phyloP scores from a whole-genome alignment of 2,888 invertebrate genomes.

The Dinocampus coccinellae region DNA sequence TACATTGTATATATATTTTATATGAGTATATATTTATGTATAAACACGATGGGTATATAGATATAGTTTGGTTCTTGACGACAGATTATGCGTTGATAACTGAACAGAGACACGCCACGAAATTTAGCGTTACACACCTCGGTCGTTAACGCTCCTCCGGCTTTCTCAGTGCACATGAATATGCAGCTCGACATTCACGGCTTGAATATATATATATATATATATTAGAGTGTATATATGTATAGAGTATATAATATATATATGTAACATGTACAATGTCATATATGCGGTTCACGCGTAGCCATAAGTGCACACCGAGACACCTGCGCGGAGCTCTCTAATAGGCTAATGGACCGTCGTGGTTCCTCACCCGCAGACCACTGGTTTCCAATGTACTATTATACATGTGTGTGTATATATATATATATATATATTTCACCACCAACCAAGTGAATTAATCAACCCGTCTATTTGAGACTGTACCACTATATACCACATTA shows the following conservation, averaged over 20 bases:
- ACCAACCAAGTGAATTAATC: conserved; percentile 33
- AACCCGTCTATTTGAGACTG: conserved; percentile 24
- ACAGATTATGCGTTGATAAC: conserved; percentile 48
- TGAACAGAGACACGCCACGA: conserved; percentile 49
- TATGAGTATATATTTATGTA: conserved; percentile 2
- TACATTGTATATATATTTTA: neutral
- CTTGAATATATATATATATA: conserved; percentile 12
- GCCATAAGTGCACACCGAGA: conserved; percentile 35
- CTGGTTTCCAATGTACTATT: conserved; percentile 5
- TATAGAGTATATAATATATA: conserved; percentile 15
- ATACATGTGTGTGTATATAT: neutral
- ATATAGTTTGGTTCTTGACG: conserved; percentile 38
- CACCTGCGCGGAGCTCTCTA: conserved; percentile 45
- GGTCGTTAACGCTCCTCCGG: conserved; percentile 47
- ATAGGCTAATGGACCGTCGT: conserved; percentile 41
- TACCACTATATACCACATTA: neutral
- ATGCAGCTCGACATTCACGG: conserved; percentile 42
- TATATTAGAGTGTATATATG: conserved; percentile 1
- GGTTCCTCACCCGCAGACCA: conserved; percentile 25
- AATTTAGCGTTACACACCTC: conserved; percentile 50
- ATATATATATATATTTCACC: neutral
- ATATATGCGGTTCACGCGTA: conserved; percentile 31
- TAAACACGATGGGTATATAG: neutral
- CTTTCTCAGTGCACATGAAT: conserved; percentile 45
- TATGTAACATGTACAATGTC: conserved; percentile 5